phyloP scores from a whole-genome alignment of 1,140 invertebrate species.

The Octopus sinensis region DNA sequence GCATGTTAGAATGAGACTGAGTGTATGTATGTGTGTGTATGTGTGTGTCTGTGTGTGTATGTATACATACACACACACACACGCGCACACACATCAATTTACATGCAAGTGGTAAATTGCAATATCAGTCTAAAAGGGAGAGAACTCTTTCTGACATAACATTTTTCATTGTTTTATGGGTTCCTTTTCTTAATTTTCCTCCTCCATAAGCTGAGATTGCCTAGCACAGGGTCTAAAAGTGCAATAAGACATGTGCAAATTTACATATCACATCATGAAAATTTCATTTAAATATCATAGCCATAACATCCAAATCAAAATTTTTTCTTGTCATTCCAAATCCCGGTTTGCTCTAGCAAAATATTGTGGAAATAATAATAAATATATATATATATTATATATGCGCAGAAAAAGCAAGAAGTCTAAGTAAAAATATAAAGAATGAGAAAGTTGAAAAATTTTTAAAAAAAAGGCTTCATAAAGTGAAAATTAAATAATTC shows the following conservation, averaged over 20 bases:
- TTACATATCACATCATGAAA: conserved; percentile 10
- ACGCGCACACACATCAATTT: too few relatives aligned
- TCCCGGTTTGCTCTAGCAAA: background rate
- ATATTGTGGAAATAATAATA: too few relatives aligned
- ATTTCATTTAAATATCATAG: conserved; percentile 11
- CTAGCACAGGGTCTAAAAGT: conserved; percentile 7
- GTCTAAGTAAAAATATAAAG: too few relatives aligned
- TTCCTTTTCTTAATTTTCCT: background rate
- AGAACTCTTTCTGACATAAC: background rate
- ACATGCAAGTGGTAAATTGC: background rate
- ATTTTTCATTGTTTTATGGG: background rate
- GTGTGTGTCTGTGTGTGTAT: too few relatives aligned
- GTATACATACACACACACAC: too few relatives aligned
- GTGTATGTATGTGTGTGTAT: too few relatives aligned
- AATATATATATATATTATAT: too few relatives aligned
- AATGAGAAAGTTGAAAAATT: background rate
- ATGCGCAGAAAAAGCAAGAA: too few relatives aligned
- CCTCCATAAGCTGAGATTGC: background rate
- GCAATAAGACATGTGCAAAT: conserved; percentile 9
- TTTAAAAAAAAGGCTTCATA: background rate
- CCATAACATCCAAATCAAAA: conserved; percentile 11
- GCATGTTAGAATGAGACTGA: too few relatives aligned
- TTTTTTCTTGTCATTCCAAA: conserved; percentile 7
- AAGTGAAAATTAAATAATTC: background rate
- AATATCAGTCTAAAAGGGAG: conserved; percentile 7